Conservation (phyloP, 2,888 invertebrate genomes). For the Troides oblongomaculatus region DNA sequence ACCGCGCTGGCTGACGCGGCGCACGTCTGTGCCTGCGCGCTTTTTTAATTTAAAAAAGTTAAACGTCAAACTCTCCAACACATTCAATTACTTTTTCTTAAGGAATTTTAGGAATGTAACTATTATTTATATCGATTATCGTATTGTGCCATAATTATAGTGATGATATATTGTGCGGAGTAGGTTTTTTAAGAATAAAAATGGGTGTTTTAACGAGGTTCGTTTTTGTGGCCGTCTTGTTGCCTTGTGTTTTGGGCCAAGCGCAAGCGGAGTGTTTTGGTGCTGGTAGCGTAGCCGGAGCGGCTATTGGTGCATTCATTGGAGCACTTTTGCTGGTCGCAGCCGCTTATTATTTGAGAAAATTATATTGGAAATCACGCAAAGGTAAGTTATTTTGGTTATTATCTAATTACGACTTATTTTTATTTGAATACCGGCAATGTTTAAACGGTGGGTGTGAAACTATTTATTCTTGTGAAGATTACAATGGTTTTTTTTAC, state of each 20-base stretch:
- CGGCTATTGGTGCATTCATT: constrained; percentile 85
- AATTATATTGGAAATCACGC: constrained; percentile 82
- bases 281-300: constrained; percentile 85
- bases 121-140: constrained; percentile 40
- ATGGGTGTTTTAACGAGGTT: constrained; percentile 70
- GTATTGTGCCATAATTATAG: constrained; percentile 72
- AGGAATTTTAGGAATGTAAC: constrained; percentile 68
- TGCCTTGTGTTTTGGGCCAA: constrained; percentile 72
- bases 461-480: constrained; percentile 3
- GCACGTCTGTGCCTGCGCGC: constrained; percentile 50
- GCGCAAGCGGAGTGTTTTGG: constrained; percentile 80
- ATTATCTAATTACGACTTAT: constrained; percentile 24
- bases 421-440: neutral
- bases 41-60: constrained; percentile 39
- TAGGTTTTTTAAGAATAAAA: constrained; percentile 47
- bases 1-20: constrained; percentile 66
- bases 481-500: constrained; percentile 10
- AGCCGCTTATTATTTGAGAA: constrained; percentile 79
- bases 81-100: constrained; percentile 51
- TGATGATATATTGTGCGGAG: constrained; percentile 53
- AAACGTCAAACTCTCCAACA: constrained; percentile 46
- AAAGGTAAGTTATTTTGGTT: constrained; percentile 65
- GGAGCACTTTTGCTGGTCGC: constrained; percentile 82
- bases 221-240: constrained; percentile 67
- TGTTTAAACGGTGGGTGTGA: neutral